Conservation (phyloP, 2,888 invertebrate species). For the Idaea biselata region DNA sequence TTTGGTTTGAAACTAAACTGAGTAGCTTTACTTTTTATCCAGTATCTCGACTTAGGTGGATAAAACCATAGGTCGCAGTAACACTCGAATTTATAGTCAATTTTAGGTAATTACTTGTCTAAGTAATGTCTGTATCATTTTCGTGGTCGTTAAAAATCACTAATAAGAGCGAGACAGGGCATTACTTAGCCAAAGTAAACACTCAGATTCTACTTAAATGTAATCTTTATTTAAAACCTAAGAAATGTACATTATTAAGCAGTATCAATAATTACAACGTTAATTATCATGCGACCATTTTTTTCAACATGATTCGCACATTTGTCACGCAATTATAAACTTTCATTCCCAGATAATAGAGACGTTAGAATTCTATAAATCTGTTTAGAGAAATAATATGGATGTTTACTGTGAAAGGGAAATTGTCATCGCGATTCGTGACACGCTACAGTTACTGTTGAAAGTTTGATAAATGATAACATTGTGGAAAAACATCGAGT, state of each 20-base stretch:
- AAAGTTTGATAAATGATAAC: conserved; percentile 1
- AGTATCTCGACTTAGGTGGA: too few relatives aligned
- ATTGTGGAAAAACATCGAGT: background rate
- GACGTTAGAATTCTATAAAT: conserved; percentile 4
- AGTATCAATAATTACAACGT: conserved; percentile 2
- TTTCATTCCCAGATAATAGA: background rate
- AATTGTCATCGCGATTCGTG: conserved; percentile 32
- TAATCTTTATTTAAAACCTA: too few relatives aligned
- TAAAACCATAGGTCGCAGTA: too few relatives aligned
- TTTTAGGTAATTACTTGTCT: too few relatives aligned
- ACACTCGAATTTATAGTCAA: too few relatives aligned
- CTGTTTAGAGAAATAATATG: conserved; percentile 25
- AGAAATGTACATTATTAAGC: background rate
- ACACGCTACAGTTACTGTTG: conserved; percentile 25
- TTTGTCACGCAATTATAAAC: background rate
- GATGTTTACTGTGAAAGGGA: conserved; percentile 45
- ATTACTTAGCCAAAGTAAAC: too few relatives aligned
- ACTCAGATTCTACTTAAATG: too few relatives aligned
- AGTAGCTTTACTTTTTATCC: too few relatives aligned
- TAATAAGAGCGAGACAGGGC: too few relatives aligned
- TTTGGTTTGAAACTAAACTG: too few relatives aligned
- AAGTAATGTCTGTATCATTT: too few relatives aligned
- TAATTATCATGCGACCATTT: conserved; percentile 1
- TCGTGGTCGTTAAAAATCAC: too few relatives aligned
- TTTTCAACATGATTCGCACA: background rate